Conservation (phyloP, 2,113 vertebrate species). For the Cygnus atratus region DNA sequence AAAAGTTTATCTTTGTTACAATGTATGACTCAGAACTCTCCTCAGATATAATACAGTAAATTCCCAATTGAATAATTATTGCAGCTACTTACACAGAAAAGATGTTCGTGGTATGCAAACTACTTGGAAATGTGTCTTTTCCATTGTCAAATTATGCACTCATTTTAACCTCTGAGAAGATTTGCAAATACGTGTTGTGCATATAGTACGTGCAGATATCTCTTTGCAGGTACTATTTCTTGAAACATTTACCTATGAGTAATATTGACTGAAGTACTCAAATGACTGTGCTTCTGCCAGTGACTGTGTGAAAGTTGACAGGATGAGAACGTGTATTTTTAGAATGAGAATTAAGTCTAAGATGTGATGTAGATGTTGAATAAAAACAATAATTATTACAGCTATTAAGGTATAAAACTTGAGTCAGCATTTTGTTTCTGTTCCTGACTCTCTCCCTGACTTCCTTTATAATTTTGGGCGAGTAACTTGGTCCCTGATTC, state of each 20-base stretch:
- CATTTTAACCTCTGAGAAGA: neutral
- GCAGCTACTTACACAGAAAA: neutral
- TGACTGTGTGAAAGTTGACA: neutral
- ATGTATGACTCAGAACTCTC: neutral
- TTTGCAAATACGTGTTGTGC: neutral
- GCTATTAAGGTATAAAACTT: constrained; percentile 27
- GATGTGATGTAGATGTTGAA: constrained; percentile 3
- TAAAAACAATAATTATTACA: constrained; percentile 19
- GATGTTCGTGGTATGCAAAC: neutral
- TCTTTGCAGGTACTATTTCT: neutral
- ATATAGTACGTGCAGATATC: neutral
- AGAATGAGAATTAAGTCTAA: neutral
- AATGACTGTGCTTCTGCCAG: neutral
- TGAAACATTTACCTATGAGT: neutral
- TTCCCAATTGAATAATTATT: neutral
- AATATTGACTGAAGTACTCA: constrained; percentile 4
- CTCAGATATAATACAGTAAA: neutral
- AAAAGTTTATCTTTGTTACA: neutral
- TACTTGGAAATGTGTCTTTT: neutral
- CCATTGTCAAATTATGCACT: neutral
- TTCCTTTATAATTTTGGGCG: neutral
- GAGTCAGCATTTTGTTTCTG: constrained; percentile 30
- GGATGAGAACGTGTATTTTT: neutral
- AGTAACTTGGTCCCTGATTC: neutral
- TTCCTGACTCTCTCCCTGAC: neutral